Evolutionary conservation across 2,113 vertebrate genomes (phyloP), one percentile per base, ranked within the genome.

Genomic region (Oplegnathus fasciatus): DNA sequence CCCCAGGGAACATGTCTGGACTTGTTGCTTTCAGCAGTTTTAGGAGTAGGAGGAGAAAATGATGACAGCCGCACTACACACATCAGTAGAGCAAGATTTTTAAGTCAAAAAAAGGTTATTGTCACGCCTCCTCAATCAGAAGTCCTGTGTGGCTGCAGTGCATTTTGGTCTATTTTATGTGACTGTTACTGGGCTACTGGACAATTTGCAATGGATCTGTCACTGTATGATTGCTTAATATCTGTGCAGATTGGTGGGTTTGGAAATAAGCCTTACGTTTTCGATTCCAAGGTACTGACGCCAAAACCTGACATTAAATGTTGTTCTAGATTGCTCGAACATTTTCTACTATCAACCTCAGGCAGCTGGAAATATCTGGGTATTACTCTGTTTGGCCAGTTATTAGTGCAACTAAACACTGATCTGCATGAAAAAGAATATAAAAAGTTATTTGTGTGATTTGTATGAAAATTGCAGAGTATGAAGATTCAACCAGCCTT

Each of bases 11-110:
- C 87, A 55, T 57, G 84, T 74, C 82, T 73, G 60, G 82, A 72
- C 87, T 79, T 83, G 83, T 82, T 60, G 73, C 82, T 77, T 32
- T 71, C 24, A 82, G 79, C 72, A 37, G 50, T 78, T 88, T 52
- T 5, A 40, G 34, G 20, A 78, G 61, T 17, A 46, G 77, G 80
- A 69, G 5, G 58, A 80, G 68, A 70, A 78, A 42, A 64, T 37
- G 60, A 72, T 44, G 73, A 75, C 32, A 61, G 52, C 52, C 22
- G 18, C 67, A 15, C 34, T 54, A 14, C 52, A 64, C 37, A 74
- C 34, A 77, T 73, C 15, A 60, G 42, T 30, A 8, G 24, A 61
- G 24, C 22, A 62, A 42, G 66, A 71, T 17, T 20, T 37, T 48
- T 18, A 28, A 65, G 46, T 32, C 1, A 72, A 46, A 17, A 54